Conservation (phyloP, 1,140 invertebrate genomes). For the Heliconius congener region DNA sequence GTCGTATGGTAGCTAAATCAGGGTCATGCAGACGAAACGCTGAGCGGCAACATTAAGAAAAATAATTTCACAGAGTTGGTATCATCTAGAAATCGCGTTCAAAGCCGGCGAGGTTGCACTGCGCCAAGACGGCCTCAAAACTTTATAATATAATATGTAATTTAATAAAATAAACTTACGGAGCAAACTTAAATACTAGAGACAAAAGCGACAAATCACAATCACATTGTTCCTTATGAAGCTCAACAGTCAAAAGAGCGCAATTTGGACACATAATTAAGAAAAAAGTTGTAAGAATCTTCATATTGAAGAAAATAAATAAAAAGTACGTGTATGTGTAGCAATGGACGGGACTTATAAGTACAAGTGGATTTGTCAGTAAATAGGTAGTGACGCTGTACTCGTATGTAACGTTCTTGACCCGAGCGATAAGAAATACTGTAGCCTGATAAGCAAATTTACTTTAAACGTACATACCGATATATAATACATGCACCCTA, state of each 20-base stretch:
- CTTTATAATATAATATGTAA: neutral
- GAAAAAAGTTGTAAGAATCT: constrained; percentile 21
- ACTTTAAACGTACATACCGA: neutral
- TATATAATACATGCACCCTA: too few relatives aligned
- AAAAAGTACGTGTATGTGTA: neutral
- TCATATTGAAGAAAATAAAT: constrained; percentile 17
- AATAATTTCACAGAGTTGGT: too few relatives aligned
- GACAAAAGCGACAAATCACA: constrained; percentile 25
- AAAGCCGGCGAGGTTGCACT: too few relatives aligned
- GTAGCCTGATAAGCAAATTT: constrained; percentile 1
- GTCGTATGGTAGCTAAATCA: too few relatives aligned
- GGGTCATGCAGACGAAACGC: too few relatives aligned
- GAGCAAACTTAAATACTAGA: constrained; percentile 12
- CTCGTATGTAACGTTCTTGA: constrained; percentile 37
- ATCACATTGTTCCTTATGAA: constrained; percentile 21
- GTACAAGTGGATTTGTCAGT: constrained; percentile 36
- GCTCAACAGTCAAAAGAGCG: constrained; percentile 13
- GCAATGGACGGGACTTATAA: neutral
- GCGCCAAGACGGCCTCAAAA: neutral
- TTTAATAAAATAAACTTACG: constrained; percentile 18
- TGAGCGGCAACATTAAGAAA: too few relatives aligned
- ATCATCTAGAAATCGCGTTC: too few relatives aligned
- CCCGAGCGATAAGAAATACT: constrained; percentile 52
- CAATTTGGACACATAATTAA: constrained; percentile 37
- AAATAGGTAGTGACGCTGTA: constrained; percentile 22